phyloP scores from a whole-genome alignment of 1,140 invertebrate species.

The Andricus grossulariae region DNA sequence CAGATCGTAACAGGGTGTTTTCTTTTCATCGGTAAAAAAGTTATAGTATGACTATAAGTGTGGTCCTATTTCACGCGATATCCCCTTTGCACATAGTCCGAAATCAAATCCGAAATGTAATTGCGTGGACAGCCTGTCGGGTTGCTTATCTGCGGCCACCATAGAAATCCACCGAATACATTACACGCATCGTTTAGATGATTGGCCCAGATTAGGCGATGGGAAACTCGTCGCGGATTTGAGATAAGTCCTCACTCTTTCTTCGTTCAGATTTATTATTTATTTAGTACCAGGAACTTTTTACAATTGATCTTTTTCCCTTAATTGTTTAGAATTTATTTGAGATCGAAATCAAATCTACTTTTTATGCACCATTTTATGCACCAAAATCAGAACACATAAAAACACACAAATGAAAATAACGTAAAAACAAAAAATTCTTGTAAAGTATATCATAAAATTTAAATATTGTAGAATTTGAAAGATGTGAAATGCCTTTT shows the following conservation, averaged over 20 bases:
- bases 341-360: too few species aligned
- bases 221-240: slow-evolving; percentile 48
- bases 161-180: slow-evolving; percentile 64
- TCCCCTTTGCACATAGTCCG: slow-evolving; percentile 35
- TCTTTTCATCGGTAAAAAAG: background rate
- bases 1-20: background rate
- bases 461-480: too few species aligned
- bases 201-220: slow-evolving; percentile 64
- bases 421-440: too few species aligned
- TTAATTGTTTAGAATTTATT: too few species aligned
- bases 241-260: slow-evolving; percentile 52
- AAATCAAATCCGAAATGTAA: slow-evolving; percentile 62
- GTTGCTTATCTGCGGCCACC: slow-evolving; percentile 61
- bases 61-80: slow-evolving; percentile 19
- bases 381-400: too few species aligned
- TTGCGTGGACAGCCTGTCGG: slow-evolving; percentile 62
- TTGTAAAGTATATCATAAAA: too few species aligned
- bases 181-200: slow-evolving; percentile 70
- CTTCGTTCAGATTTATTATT: background rate
- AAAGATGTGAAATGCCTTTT: too few species aligned
- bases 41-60: background rate
- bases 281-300: background rate
- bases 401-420: too few species aligned
- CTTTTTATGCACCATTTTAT: too few species aligned
- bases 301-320: background rate